These are phyloP conservation scores for Engystomops pustulosus DNA, from an alignment of 2,113 vertebrate species.

Conservation along the genomic window DNA sequence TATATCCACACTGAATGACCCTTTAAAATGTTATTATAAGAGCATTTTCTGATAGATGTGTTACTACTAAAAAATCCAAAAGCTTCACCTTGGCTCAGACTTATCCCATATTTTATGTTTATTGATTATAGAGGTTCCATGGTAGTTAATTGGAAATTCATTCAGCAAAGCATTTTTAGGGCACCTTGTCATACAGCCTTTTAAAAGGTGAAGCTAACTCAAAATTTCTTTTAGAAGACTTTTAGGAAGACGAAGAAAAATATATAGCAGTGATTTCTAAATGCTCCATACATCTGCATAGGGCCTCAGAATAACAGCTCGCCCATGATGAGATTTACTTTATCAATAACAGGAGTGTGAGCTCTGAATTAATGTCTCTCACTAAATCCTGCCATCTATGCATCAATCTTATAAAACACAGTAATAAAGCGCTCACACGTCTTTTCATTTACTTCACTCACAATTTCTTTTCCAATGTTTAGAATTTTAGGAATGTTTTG, in stretches of 20 bases:
- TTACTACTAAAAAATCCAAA: not conserved
- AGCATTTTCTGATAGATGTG: too few relatives aligned
- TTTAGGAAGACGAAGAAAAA: not conserved
- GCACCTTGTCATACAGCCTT: conserved; percentile 11
- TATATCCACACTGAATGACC: not conserved
- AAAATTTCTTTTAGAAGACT: not conserved
- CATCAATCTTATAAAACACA: not conserved
- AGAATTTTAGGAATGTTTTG: not conserved
- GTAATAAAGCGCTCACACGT: not conserved
- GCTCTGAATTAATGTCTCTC: conserved; percentile 17
- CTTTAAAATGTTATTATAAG: not conserved
- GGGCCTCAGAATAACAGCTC: not conserved
- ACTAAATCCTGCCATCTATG: conserved; percentile 16
- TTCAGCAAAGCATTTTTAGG: not conserved
- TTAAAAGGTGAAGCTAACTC: not conserved
- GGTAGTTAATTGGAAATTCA: conserved; percentile 19
- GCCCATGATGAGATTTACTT: conserved; percentile 4
- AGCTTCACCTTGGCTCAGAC: not conserved
- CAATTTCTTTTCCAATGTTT: not conserved
- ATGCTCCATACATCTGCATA: conserved; percentile 7
- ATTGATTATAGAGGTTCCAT: conserved; percentile 1
- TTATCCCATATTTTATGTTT: not conserved
- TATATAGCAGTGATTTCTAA: conserved; percentile 9
- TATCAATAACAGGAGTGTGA: conserved; percentile 2
- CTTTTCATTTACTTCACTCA: conserved; percentile 4